Evolutionary conservation across 2,888 invertebrate genomes (phyloP), one percentile per base, ranked within the genome.

Genomic region (Punctoribates punctum): DNA sequence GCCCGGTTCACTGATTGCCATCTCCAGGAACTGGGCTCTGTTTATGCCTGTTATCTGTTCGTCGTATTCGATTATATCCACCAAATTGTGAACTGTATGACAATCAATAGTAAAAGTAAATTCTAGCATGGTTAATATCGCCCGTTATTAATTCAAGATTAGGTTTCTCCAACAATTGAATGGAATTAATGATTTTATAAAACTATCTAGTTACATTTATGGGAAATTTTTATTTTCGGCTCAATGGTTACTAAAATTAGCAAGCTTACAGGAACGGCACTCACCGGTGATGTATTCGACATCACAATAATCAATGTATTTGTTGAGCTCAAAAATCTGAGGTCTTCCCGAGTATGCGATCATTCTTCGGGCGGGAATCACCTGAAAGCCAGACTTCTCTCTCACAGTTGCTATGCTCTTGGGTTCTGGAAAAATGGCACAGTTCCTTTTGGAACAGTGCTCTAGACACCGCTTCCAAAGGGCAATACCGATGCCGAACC

Each of bases 41-140:
- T 76, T 76, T n/a, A 65, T 73, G 46, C 76, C 76, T 17, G 17
- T 17, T 8, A 76, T 42, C 57, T 76, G 76, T 76, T 76, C 76
- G 25, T 76, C 76, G 20, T 76, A 76, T 9, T 72, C 76, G 17
- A 76, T 65, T 17, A 76, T 72, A 29, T 76, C 76, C 2, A 72
- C 51, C n/a, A 76, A 25, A 29, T 76, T 76, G 25, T 62, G 54
- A 42, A 51, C 76, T 76, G 29, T 3, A 9, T 54, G 13, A 34
- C 11, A 34, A 75, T 9, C 1, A 65, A 15, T n/a, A n/a, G n/a
- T n/a, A n/a, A n/a, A n/a, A n/a, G n/a, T n/a, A n/a, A n/a, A n/a
- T n/a, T n/a, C n/a, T n/a, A n/a, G n/a, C n/a, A n/a, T n/a, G n/a
- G n/a, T n/a, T n/a, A n/a, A n/a, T n/a, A n/a, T n/a, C n/a, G n/a